Percentiles rank a stretch among this genome's conserved stretches.
Evolutionary conservation across 2,888 invertebrate genomes (phyloP).

Genomic region (Therioaphis trifolii): DNA sequence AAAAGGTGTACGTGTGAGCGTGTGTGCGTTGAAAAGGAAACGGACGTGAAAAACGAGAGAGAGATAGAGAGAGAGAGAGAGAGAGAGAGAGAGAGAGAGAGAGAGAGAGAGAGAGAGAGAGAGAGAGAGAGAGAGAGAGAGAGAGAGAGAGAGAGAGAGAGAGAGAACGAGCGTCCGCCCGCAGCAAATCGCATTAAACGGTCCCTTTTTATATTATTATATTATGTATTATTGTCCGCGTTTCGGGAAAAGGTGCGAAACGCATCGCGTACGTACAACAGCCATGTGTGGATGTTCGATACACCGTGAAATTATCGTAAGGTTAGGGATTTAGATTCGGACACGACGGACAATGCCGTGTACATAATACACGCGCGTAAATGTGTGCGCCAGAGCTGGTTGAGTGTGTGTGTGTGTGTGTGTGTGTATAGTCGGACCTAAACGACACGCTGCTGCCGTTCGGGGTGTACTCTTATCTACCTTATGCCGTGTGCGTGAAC

Average conservation of each 20-base stretch:
- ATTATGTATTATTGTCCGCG: conserved; percentile 11
- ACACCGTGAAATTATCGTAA: conserved; percentile 48
- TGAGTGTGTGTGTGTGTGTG: no score
- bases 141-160: not conserved
- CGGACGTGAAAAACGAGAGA: conserved; percentile 3
- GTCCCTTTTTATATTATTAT: conserved; percentile 22
- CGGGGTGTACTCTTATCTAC: not conserved
- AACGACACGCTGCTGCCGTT: not conserved
- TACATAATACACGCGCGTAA: not conserved
- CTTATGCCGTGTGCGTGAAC: no score
- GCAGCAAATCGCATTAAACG: conserved; percentile 58
- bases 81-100: not conserved
- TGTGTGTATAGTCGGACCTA: no score
- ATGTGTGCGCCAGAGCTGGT: no score
- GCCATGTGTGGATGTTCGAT: conserved; percentile 18
- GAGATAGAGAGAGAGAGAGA: not conserved
- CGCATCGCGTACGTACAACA: not conserved
- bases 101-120: not conserved
- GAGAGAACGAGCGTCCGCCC: not conserved
- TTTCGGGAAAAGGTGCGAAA: conserved; percentile 50
- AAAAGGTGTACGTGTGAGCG: conserved; percentile 2
- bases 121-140: no score
- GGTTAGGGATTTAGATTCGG: conserved; percentile 41
- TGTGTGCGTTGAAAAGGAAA: conserved; percentile 15
- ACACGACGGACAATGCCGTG: conserved; percentile 40